phyloP scores from a whole-genome alignment of 2,797 vertebrate species.

The Aeoliscus strigatus region DNA sequence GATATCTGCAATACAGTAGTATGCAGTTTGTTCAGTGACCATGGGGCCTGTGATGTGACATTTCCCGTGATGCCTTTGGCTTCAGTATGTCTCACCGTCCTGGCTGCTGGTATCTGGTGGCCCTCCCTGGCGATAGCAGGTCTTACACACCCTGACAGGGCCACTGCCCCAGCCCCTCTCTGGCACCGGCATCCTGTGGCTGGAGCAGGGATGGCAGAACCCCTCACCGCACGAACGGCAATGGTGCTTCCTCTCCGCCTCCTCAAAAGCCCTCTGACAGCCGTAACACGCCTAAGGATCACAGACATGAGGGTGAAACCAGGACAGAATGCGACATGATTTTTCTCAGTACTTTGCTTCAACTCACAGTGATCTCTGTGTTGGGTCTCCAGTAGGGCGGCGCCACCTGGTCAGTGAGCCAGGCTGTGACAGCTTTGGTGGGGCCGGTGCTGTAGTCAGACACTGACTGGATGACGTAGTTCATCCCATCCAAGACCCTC shows the following conservation, averaged over 20 bases:
- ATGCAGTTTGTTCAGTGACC: no score
- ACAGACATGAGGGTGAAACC: not conserved
- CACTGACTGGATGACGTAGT: slow-evolving; percentile 77
- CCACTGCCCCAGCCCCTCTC: slow-evolving; percentile 79
- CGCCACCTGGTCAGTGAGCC: slow-evolving; percentile 82
- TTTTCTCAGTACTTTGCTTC: not conserved
- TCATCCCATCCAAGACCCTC: slow-evolving; percentile 80
- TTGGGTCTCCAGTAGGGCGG: slow-evolving; percentile 83
- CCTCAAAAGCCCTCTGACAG: slow-evolving; percentile 72
- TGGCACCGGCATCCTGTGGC: slow-evolving; percentile 78
- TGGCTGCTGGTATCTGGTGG: slow-evolving; percentile 49
- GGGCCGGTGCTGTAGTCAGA: slow-evolving; percentile 79
- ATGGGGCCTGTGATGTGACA: no score
- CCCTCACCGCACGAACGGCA: slow-evolving; percentile 82
- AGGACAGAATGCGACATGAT: not conserved
- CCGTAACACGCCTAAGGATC: slow-evolving; percentile 68
- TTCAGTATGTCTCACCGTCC: slow-evolving; percentile 62
- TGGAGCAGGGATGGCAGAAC: slow-evolving; percentile 82
- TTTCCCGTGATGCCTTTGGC: no score
- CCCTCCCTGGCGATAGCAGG: slow-evolving; percentile 71
- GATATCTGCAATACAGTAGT: no score
- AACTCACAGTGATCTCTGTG: slow-evolving; percentile 74
- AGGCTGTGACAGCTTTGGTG: slow-evolving; percentile 75
- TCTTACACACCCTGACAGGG: slow-evolving; percentile 76
- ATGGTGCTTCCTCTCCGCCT: slow-evolving; percentile 81